Evolutionary conservation across 2,113 vertebrate genomes (phyloP), one percentile per base, ranked within the genome.

Genomic region (Gobio gobio): DNA sequence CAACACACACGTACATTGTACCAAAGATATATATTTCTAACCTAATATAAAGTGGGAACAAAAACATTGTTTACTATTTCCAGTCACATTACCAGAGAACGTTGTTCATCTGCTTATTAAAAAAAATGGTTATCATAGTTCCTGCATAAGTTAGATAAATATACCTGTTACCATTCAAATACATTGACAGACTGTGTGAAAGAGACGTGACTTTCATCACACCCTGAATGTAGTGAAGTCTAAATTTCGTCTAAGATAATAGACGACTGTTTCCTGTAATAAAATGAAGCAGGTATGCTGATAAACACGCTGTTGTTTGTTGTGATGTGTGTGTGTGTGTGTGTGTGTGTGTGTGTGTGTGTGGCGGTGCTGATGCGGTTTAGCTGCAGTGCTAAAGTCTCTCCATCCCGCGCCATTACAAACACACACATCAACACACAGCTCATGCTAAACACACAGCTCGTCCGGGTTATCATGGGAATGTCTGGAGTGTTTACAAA

Each of bases 361-460:
- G 36, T 7, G 29, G 29, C 51, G 45, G n/a, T 36, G 78, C 33
- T 85, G 74, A 77, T 87, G 61, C 43, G 54, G 56, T 58, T 83
- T 83, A 85, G 84, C 80, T 43, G 18, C 74, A 54, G 24, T 83
- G 87, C 79, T 83, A 85, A 78, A 83, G 82, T 83, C 51, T 76
- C 47, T 78, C 75, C 49, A 59, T 78, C 54, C 76, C 54, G 51
- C 54, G 76, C 76, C 56, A 78, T 59, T 78, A 78, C 56, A 36
- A 14, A 43, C 76, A 40, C 51, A 14, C 10, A 51, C 72, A 10
- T 24, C 43, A 56, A 73, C 40, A 24, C 26, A 73, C 72, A 47
- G 72, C 43, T 16, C n/a, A 14, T 72, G 43, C 10, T 43, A 43
- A 72, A 43, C 66, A 43, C 10, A 9, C 36, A 5, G 33, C 20